Base-by-base conservation (phyloP, 2,888 invertebrate species). In the Ganaspis brasiliensis region DNA sequence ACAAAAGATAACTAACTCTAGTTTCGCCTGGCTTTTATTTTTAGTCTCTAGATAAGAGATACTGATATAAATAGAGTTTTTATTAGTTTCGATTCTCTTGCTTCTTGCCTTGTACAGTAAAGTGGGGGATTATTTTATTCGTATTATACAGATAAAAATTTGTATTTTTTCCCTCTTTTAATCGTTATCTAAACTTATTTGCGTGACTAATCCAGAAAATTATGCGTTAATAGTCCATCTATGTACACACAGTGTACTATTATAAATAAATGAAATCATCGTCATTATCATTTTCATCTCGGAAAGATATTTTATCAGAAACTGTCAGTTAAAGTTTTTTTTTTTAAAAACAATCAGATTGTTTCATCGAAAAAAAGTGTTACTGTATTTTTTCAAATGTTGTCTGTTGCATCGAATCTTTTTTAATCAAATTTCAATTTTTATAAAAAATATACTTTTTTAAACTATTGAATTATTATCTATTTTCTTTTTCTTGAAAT, bases 31-130 rank as follows among this genome's bases (percentile, higher is more conserved):
- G 24, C 14, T 63, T 14, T 63, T 40, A 63, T 63, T 63, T 63
- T 63, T 63, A 63, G 24, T 6, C 3, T 63, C 37, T 63, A 63
- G 63, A 63, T 63, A 63, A 63, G 63, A 40, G n/a, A 24, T 63
- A 37, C 40, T 5, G 40, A 19, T 63, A 21, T 63, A 40, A 45
- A 63, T 63, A 35, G 45, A 26, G 16, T 49, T 45, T 74, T 67
- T 14, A n/a, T n/a, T 56, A 24, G 21, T 40, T 31, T 19, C 9
- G n/a, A 21, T 63, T 21, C 14, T 40, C 40, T n/a, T 63, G 24
- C 14, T 12, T 35, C 6, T 31, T 24, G 40, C 52, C 19, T 9
- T 52, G 19, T 9, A 16, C 16, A 52, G 52, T 52, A 52, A 52
- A 4, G 14, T 1, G 19, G 16, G 16, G 19, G 3, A 12, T 35